Evolutionary conservation across 2,888 invertebrate genomes (phyloP).

Genomic region (Athalia cordata): DNA sequence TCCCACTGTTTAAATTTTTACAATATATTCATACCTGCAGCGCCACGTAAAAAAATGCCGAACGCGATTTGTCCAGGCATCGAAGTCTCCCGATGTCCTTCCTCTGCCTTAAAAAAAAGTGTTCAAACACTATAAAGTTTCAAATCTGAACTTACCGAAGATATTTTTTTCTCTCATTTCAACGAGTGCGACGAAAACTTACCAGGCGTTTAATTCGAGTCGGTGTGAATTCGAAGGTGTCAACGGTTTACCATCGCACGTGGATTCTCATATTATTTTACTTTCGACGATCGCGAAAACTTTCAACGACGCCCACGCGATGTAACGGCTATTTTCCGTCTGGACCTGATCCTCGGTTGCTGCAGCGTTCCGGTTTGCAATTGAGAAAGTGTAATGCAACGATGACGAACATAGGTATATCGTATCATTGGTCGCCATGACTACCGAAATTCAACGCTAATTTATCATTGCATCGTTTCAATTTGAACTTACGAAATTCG

Average conservation of each 20-base stretch:
- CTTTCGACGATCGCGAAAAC: background rate
- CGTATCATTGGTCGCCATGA: background rate
- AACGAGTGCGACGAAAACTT: no score
- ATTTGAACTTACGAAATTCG: no score
- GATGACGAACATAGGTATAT: background rate
- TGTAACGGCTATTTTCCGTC: background rate
- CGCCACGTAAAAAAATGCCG: no score
- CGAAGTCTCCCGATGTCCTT: no score
- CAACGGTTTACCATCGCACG: background rate
- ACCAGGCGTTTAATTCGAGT: background rate
- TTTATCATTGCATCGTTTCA: background rate
- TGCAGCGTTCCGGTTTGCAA: conserved; percentile 36
- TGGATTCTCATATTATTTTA: background rate
- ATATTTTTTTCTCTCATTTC: no score
- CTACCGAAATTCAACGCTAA: conserved; percentile 18
- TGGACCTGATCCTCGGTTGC: background rate
- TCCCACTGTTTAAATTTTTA: background rate
- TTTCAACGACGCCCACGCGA: conserved; percentile 23
- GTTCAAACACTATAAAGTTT: no score
- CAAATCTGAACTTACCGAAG: no score
- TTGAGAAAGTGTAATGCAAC: conserved; percentile 40
- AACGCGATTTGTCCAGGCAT: background rate
- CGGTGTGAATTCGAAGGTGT: background rate
- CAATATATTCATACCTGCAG: background rate
- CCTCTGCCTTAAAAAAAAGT: no score